Conservation (phyloP, 2,888 invertebrate genomes). For the Orthonevra nobilis region DNA sequence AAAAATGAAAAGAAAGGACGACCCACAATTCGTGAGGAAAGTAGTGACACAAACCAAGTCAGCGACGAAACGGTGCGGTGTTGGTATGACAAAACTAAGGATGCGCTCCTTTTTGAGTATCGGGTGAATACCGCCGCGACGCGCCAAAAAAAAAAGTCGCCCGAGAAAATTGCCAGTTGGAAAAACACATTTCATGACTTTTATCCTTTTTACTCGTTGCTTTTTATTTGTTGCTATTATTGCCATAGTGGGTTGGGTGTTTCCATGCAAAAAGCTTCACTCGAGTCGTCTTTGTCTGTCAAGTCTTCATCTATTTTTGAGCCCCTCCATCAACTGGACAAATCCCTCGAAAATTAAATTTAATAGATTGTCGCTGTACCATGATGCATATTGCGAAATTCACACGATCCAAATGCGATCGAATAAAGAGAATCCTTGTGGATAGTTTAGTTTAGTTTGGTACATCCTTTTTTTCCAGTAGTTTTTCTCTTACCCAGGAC, state of each 20-base stretch:
- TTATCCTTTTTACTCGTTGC: slow-evolving; percentile 18
- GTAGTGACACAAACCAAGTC: slow-evolving; percentile 1
- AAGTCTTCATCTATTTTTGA: no score
- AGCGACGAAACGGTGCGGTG: background rate
- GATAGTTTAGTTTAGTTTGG: no score
- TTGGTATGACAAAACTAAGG: no score
- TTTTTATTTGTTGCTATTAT: slow-evolving; percentile 21
- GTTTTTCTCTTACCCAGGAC: no score
- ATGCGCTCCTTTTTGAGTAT: slow-evolving; percentile 54
- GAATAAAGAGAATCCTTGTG: slow-evolving; percentile 27
- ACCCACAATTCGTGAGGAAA: slow-evolving; percentile 29
- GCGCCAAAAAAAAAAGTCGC: slow-evolving; percentile 40
- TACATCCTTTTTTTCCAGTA: no score
- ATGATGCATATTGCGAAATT: slow-evolving; percentile 56
- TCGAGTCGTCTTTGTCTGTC: no score
- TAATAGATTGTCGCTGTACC: slow-evolving; percentile 50
- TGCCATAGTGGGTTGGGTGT: slow-evolving; percentile 47
- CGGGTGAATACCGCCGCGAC: slow-evolving; percentile 30
- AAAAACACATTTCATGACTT: slow-evolving; percentile 65
- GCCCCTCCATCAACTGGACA: slow-evolving; percentile 46
- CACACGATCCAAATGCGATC: slow-evolving; percentile 47
- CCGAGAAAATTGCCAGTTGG: slow-evolving; percentile 69
- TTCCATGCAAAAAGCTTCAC: no score
- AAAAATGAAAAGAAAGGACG: background rate
- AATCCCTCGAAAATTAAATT: slow-evolving; percentile 60